phyloP scores from a whole-genome alignment of 2,888 invertebrate species.

The Rhagophthalmus giganteus region DNA sequence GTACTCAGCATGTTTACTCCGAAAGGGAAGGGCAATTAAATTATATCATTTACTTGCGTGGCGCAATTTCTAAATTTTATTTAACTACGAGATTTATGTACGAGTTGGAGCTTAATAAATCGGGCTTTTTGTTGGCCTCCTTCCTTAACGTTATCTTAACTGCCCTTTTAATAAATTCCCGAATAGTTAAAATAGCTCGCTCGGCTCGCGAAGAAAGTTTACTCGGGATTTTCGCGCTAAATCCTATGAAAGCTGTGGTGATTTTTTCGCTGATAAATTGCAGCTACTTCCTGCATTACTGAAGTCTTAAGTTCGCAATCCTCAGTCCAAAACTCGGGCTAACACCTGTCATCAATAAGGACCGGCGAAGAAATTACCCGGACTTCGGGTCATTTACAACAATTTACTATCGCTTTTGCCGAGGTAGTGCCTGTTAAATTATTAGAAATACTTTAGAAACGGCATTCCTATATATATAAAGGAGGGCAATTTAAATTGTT shows the following conservation, averaged over 20 bases:
- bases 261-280: neutral
- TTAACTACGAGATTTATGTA: neutral
- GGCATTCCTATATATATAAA: constrained; percentile 21
- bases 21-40: neutral
- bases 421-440: constrained; percentile 20
- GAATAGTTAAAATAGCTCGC: too few relatives aligned
- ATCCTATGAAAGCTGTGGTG: neutral
- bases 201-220: neutral
- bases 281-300: neutral
- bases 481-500: constrained; percentile 22
- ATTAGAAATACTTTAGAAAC: constrained; percentile 19
- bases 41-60: neutral
- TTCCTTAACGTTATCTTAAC: neutral
- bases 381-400: constrained; percentile 26
- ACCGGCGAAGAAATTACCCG: constrained; percentile 21
- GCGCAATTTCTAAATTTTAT: neutral
- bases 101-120: neutral
- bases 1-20: neutral
- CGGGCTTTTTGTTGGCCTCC: too few relatives aligned
- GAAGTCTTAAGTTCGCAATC: neutral
- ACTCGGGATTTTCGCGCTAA: too few relatives aligned
- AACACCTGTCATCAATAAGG: constrained; percentile 29
- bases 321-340: constrained; percentile 7
- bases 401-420: constrained; percentile 18
- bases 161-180: neutral